Base-by-base conservation (phyloP, 1,140 invertebrate species). In the Marisa cornuarietis region DNA sequence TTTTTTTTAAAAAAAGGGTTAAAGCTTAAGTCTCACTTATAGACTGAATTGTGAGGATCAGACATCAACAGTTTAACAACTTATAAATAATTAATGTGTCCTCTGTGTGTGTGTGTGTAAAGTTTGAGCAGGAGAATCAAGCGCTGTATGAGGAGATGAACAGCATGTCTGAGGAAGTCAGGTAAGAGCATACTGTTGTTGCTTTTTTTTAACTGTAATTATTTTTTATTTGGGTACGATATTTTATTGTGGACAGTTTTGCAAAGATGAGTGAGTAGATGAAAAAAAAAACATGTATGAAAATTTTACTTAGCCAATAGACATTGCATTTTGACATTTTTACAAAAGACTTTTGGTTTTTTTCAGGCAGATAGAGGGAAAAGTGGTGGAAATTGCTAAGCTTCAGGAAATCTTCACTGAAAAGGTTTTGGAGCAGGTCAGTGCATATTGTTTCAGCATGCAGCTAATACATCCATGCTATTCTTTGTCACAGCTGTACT, bases 401-500 rank as follows among this genome's bases (percentile, higher is more conserved):
- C 92, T 99, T n/a, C 98, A 99, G 90, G 95, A 99, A 90, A 94
- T 97, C 81, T 98, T 99, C 86, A 96, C 97, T 11, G 97, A 99
- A 91, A 99, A 99, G 92, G 96, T 99, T 73, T 91, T 98, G 54
- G 94, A 97, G 88, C 98, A 99, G 87, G 91, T 91, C 81, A 83
- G 79, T 63, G 26, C 31, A 42, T 58, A 18, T 2, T 58, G 54
- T 58, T 58, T 58, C 9, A 14, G n/a, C n/a, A n/a, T n/a, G n/a
- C n/a, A n/a, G 54, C 9, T 42, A 6, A 42, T 42, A 42, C 6
- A 6, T 42, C 31, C 31, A 42, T 6, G 1, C 31, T 42, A 6
- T 42, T 42, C 31, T 42, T 0, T 42, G 31, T 42, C 31, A 42
- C 31, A 42, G 31, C 31, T 42, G 2, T 42, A 6, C 31, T 42